phyloP scores from a whole-genome alignment of 35 echinoderm and acorn worm species.

The Acanthaster planci region DNA sequence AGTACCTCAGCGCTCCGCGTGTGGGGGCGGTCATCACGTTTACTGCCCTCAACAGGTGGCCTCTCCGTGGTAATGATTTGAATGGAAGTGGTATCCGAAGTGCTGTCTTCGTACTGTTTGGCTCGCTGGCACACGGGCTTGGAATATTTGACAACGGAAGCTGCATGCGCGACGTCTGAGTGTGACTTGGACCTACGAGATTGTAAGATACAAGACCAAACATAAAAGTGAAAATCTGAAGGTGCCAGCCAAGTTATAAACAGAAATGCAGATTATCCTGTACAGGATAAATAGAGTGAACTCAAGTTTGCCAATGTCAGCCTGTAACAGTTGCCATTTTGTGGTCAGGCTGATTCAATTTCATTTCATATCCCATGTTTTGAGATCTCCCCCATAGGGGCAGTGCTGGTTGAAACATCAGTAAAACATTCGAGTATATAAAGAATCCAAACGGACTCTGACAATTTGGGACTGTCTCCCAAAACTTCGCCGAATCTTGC shows the following conservation, averaged over 20 bases:
- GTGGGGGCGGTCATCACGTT: constrained; percentile 29
- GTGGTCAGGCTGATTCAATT: background rate
- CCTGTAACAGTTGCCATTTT: background rate
- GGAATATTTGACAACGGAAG: constrained; percentile 21
- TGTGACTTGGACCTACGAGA: constrained; percentile 49
- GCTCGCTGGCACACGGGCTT: constrained; percentile 5
- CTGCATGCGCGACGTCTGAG: constrained; percentile 42
- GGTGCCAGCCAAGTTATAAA: background rate
- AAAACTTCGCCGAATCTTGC: too few species aligned
- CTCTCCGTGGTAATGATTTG: background rate
- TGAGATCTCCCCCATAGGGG: too few species aligned
- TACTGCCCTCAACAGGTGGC: constrained; percentile 7
- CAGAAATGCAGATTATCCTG: background rate
- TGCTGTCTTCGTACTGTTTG: background rate
- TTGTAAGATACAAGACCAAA: background rate
- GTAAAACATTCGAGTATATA: too few species aligned
- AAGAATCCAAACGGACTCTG: too few species aligned
- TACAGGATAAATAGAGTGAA: background rate
- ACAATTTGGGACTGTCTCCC: too few species aligned
- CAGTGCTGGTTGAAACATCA: too few species aligned
- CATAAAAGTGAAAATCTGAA: background rate
- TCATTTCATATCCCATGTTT: background rate
- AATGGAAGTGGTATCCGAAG: background rate
- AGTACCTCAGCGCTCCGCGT: constrained; percentile 49
- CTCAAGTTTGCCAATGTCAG: background rate